Evolutionary conservation across 2,797 vertebrate species (phyloP), one percentile per base, ranked within the genome.

Genomic region (Tinamus major): DNA sequence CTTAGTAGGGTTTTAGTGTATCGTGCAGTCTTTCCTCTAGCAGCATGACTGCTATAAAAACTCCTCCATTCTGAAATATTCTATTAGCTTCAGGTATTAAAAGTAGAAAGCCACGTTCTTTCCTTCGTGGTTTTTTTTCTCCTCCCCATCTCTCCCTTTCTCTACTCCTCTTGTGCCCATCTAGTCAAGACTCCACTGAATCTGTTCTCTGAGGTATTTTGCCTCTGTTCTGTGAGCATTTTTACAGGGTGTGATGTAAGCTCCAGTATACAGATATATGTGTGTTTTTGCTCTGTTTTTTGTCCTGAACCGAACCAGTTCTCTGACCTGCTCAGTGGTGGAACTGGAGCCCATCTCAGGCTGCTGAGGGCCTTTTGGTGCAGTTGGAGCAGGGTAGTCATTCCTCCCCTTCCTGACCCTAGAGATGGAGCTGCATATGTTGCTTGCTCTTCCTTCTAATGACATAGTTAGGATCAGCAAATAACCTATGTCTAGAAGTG

Each of bases 41-140:
- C 1, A 0, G 33, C 44, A 70, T 7, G 24, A 49, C 42, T 86
- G 62, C 58, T 42, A 18, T 82, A 77, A 93, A 82, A 94, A 41
- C 7, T 55, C 65, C 79, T 92, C 79, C 56, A 67, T 89, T 91
- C 89, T 89, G 67, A 91, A 89, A 79, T 69, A 81, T 58, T 79
- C 58, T 56, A 15, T 65, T 56, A 67, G 67, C 56, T 26, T 63
- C 44, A 69, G 35, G 10, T 72, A 89, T 93, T 85, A 67, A 87
- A 85, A 41, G 9, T 13, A 81, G 63, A 84, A 75, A 75, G 46
- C 16, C 0, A 23, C 23, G 16, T 9, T n/a, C 12, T 14, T 35
- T 27, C 48, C 75, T 18, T 9, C 9, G 59, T 58, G 1, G 35
- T 67, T 65, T 59, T 74, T 14, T 74, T 75, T 92, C 21, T 11